Conservation (phyloP, 2,888 invertebrate species). For the Yponomeuta sedellus region DNA sequence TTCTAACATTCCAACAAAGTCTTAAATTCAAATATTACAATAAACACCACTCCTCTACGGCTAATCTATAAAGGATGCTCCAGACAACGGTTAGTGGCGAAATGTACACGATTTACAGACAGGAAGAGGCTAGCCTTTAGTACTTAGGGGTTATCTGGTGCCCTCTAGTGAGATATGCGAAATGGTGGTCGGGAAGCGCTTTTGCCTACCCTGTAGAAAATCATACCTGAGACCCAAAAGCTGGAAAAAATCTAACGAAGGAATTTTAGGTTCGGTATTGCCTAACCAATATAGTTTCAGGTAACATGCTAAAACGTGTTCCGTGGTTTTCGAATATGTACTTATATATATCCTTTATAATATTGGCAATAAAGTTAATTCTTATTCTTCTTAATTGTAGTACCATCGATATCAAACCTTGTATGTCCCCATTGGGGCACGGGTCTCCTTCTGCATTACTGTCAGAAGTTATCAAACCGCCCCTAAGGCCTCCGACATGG, state of each 20-base stretch:
- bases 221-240: not conserved
- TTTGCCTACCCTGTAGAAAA: not conserved
- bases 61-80: conserved; percentile 14
- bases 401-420: no score
- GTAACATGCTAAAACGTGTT: no score
- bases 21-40: not conserved
- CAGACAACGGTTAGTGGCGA: not conserved
- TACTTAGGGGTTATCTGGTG: conserved; percentile 11
- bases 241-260: not conserved
- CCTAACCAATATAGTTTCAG: no score
- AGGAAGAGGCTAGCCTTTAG: not conserved
- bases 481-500: no score
- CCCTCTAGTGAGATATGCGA: conserved; percentile 1
- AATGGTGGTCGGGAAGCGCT: not conserved
- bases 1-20: not conserved
- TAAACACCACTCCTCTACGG: not conserved
- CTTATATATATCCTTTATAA: no score
- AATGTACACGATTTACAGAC: conserved; percentile 10
- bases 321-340: no score
- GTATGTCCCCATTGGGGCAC: no score
- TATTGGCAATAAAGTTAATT: no score
- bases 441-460: no score
- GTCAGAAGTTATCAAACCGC: no score
- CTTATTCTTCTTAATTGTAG: no score
- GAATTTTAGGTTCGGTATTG: no score